Conservation (phyloP, 2,888 invertebrate species). For the Dyspetes luteomarginatus region DNA sequence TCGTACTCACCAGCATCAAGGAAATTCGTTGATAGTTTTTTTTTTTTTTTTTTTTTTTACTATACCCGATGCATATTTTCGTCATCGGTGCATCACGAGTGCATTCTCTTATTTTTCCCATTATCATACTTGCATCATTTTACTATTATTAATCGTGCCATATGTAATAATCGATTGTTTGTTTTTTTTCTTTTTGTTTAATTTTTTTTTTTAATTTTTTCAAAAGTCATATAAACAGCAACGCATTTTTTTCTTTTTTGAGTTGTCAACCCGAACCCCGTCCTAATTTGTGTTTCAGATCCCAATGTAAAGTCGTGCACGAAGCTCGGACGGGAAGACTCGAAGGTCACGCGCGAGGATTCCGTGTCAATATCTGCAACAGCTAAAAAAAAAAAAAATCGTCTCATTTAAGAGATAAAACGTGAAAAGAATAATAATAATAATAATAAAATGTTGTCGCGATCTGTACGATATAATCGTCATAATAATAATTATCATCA, state of each 20-base stretch:
- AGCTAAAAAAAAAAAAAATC: constrained; percentile 42
- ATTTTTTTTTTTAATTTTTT: constrained; percentile 38
- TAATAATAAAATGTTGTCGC: constrained; percentile 53
- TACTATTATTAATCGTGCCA: constrained; percentile 6
- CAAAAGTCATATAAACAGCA: constrained; percentile 50
- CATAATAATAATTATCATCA: constrained; percentile 9
- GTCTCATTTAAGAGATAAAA: constrained; percentile 16
- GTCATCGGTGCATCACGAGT: constrained; percentile 39
- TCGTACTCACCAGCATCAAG: background rate
- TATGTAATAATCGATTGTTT: constrained; percentile 19
- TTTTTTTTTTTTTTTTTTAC: constrained; percentile 19
- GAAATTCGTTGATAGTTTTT: background rate
- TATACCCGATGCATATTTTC: constrained; percentile 34
- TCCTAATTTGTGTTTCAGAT: constrained; percentile 82
- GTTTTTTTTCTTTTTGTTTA: too few relatives aligned
- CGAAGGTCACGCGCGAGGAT: constrained; percentile 57
- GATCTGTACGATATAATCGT: constrained; percentile 26
- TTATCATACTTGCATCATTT: constrained; percentile 46
- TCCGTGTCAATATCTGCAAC: constrained; percentile 39
- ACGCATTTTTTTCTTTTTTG: constrained; percentile 73
- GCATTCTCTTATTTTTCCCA: constrained; percentile 24
- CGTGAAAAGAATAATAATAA: background rate
- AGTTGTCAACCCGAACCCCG: constrained; percentile 81
- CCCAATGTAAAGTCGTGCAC: constrained; percentile 68
- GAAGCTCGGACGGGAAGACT: constrained; percentile 71